Percentiles rank a stretch among this genome's conserved stretches.
phyloP scores from a whole-genome alignment of 1,140 invertebrate species.

The Melitaea cinxia region DNA sequence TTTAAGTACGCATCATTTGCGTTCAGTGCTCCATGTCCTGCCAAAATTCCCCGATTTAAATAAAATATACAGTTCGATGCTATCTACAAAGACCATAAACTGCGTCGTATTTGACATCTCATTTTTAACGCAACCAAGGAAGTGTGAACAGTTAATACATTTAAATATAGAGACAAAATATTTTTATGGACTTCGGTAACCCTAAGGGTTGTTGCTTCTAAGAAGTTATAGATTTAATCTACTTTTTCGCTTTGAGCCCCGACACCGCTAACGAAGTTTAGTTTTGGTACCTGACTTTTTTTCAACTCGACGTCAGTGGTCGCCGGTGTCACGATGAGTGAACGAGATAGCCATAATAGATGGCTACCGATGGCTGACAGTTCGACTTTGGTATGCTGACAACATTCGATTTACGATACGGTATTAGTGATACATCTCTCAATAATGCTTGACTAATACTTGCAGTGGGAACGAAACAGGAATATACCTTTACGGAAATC shows the following conservation, averaged over 20 bases:
- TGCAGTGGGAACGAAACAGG: not conserved
- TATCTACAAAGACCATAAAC: conserved; percentile 35
- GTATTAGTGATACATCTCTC: conserved; percentile 33
- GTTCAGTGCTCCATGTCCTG: conserved; percentile 36
- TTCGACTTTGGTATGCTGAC: conserved; percentile 41
- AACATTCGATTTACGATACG: conserved; percentile 46
- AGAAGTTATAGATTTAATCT: conserved; percentile 75
- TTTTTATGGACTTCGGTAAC: conserved; percentile 47
- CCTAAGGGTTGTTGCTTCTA: conserved; percentile 56
- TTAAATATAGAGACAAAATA: conserved; percentile 56
- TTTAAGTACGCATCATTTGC: conserved; percentile 58
- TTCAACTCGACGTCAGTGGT: conserved; percentile 50
- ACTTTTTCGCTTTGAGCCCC: conserved; percentile 61
- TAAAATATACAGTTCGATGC: conserved; percentile 48
- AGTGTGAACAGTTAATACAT: conserved; percentile 75
- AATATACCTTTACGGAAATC: not conserved
- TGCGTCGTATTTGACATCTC: conserved; percentile 63
- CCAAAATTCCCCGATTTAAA: conserved; percentile 38
- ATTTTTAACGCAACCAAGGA: conserved; percentile 50
- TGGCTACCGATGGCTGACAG: conserved; percentile 63
- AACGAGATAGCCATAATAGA: conserved; percentile 69
- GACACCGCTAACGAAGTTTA: conserved; percentile 69
- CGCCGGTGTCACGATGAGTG: conserved; percentile 57
- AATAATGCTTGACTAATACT: conserved; percentile 20
- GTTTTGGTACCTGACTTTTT: conserved; percentile 58